phyloP scores from a whole-genome alignment of 2,888 invertebrate genomes.

The Meiosimyza platycephala region DNA sequence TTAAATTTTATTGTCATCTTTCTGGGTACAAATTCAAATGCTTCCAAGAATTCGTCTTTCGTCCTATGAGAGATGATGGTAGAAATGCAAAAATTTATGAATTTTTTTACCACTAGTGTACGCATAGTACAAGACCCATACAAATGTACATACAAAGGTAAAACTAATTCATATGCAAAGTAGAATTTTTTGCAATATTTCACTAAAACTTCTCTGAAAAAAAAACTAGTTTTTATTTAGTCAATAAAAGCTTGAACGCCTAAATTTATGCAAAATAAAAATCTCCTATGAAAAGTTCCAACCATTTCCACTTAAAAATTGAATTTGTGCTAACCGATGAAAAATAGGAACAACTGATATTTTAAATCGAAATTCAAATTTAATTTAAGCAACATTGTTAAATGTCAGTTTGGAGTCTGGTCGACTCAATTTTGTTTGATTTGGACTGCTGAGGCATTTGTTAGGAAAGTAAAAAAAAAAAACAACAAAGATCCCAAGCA shows the following conservation, averaged over 20 bases:
- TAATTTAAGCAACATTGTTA: conserved; percentile 8
- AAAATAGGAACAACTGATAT: too few species aligned
- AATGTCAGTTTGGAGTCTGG: too few species aligned
- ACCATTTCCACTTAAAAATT: conserved; percentile 5
- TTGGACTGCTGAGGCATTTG: not conserved
- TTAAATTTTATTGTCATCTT: too few species aligned
- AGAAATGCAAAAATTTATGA: too few species aligned
- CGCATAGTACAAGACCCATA: not conserved
- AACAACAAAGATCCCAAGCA: not conserved
- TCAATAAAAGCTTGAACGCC: not conserved
- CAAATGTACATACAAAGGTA: not conserved
- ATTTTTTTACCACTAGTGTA: too few species aligned
- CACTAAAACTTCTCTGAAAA: too few species aligned
- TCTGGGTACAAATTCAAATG: too few species aligned
- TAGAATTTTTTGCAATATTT: conserved; percentile 11
- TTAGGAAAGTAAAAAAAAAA: not conserved
- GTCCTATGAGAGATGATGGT: too few species aligned
- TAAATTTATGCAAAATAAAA: conserved; percentile 12
- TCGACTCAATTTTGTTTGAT: too few species aligned
- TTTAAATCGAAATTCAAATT: not conserved
- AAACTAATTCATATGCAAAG: conserved; percentile 22
- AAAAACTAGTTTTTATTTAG: not conserved
- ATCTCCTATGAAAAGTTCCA: not conserved
- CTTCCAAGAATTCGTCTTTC: too few species aligned
- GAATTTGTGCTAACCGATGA: not conserved